Conservation (phyloP, 2,888 invertebrate genomes). For the Hetaerina titia region DNA sequence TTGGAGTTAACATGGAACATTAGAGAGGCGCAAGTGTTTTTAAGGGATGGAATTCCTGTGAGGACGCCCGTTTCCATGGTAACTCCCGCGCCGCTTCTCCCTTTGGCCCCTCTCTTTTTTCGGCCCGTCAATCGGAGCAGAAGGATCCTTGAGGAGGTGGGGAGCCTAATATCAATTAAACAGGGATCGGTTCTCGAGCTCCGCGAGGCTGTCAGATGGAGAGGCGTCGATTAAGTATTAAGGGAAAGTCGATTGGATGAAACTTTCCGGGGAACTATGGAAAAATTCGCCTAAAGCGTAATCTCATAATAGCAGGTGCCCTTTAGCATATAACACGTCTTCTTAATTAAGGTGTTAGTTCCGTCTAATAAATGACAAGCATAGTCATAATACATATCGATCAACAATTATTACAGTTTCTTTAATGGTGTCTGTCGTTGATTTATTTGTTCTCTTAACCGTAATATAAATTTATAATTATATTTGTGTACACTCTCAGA, state of each 20-base stretch:
- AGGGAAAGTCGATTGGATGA: slow-evolving; percentile 19
- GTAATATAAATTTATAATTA: no score
- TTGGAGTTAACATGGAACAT: neutral
- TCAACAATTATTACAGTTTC: no score
- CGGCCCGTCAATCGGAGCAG: neutral
- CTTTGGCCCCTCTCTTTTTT: neutral
- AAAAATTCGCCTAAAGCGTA: neutral
- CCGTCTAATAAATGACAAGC: neutral
- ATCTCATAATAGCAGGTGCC: neutral
- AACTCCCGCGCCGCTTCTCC: neutral
- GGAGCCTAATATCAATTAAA: neutral
- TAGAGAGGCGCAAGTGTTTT: neutral
- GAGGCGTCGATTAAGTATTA: neutral
- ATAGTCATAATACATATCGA: no score
- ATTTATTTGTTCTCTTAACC: no score
- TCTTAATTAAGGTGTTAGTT: neutral
- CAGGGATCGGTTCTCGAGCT: neutral
- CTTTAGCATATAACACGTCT: neutral
- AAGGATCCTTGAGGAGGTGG: neutral
- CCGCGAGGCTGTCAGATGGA: slow-evolving; percentile 1
- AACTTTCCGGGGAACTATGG: neutral
- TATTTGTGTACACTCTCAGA: no score
- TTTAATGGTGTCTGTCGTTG: no score
- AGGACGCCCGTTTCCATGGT: neutral
- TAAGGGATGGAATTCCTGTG: neutral